Base-by-base conservation (phyloP, 2,113 vertebrate species). In the Gnathonemus longibarbis region DNA sequence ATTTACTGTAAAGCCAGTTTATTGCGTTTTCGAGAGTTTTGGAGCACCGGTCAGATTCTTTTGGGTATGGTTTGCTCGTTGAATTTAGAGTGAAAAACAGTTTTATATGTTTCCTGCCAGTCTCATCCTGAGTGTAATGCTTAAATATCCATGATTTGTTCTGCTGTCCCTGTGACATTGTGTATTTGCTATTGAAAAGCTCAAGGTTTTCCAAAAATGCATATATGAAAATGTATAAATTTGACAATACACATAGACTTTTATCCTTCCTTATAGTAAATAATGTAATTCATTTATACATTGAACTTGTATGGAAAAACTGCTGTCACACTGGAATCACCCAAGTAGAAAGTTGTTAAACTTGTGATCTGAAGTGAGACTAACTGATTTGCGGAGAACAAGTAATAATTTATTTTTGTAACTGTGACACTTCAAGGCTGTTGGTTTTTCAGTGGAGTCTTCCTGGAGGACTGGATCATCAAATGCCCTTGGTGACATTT, bases 401-500 rank as follows among this genome's bases (percentile, higher is more conserved):
- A 80, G 74, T 80, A 80, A 80, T 80, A 80, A 80, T 80, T 80
- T 80, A 80, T 80, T 80, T 80, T 80, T 80, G 74, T 80, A 17
- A 80, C 74, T 42, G 74, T 80, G 74, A 42, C 35, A 15, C 74
- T 80, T 80, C 74, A 80, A 80, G 35, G 74, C 74, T 42, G 35
- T 80, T 19, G 35, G 13, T 80, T 42, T 39, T 80, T 39, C 74
- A 39, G 31, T 80, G 6, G 35, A 80, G 13, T 80, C 74, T 80
- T 80, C 74, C 15, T 80, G 17, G 35, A 80, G 74, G 74, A 80
- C 74, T 19, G 74, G 35, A 80, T 80, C 74, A 42, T 15, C 11
- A 19, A 39, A 42, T 80, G 74, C 74, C 74, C 35, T 80, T 80
- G 74, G 74, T 80, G 74, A 39, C 74, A 80, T 80, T 80, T 80